Base-by-base conservation (phyloP, 2,888 invertebrate species). In the Xestia sexstrigata region DNA sequence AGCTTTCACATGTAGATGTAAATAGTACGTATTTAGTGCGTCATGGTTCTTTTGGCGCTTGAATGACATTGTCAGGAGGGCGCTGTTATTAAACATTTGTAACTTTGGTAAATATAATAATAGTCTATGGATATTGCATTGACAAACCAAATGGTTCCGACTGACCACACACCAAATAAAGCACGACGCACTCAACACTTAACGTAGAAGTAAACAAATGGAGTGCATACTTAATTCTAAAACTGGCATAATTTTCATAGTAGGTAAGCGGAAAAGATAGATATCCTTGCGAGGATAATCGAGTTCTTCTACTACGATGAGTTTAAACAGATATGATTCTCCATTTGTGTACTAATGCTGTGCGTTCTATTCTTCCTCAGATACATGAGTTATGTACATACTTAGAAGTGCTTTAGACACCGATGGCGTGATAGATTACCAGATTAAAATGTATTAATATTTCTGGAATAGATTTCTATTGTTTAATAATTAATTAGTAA, bases 391-490 rank as follows among this genome's bases (percentile, higher is more conserved):
- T 15, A 23, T 39, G 9, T 30, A 60, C 17, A 60, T 69, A 49
- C 6, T 5, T 23, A 30, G 11, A 67, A 71, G 70, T 84, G 84
- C 60, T 70, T 60, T 26, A 62, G 23, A 70, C 30, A 82, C 35
- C 49, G 26, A 81, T 42, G n/a, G 52, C 26, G 67, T 30, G 30
- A 47, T 6, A 49, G n/a, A 55, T 39, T 45, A 55, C 20, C 39
- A 65, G 15, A 73, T 73, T 23, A 77, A 65, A 42, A 11, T 39
- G 4, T 20, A 20, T 6, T 11, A 30, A 49, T 9, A 52, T 26
- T 15, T 45, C 7, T 65, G 26, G 11, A 76, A 77, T 42, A n/a
- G 52, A 1, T 30, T 30, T 26, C n/a, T 55, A 8, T 79, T 15
- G 13, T 55, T 1, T 35, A 35, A 2, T 35, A 35, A 35, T 47